Percentiles rank a stretch among this genome's conserved stretches.
These are phyloP conservation scores for Tortrix viridana DNA, from an alignment of 2,888 invertebrate species.

Conservation along the genomic window DNA sequence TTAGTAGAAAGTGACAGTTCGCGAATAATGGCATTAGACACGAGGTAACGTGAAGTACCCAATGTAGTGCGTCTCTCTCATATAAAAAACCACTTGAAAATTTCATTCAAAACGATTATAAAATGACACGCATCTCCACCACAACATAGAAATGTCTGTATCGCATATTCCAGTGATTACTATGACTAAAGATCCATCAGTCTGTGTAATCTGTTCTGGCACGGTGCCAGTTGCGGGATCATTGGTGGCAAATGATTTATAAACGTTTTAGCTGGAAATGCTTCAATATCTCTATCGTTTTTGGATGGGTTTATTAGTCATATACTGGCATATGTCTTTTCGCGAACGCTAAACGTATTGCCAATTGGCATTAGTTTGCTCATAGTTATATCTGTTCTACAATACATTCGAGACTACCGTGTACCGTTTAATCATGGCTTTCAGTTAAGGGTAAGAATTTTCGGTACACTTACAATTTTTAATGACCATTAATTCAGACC, in stretches of 20 bases:
- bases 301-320: constrained; percentile 16
- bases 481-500: too few relatives aligned
- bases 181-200: constrained; percentile 15
- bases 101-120: not conserved
- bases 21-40: too few relatives aligned
- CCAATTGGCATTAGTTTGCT: constrained; percentile 4
- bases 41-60: too few relatives aligned
- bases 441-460: too few relatives aligned
- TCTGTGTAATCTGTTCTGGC: constrained; percentile 15
- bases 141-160: not conserved
- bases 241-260: constrained; percentile 21
- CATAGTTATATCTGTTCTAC: not conserved
- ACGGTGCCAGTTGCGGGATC: constrained; percentile 4
- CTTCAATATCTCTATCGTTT: constrained; percentile 13
- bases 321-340: constrained; percentile 18
- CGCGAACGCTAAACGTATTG: constrained; percentile 6
- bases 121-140: not conserved
- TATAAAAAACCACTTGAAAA: not conserved
- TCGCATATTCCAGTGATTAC: constrained; percentile 4
- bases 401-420: not conserved
- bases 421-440: not conserved
- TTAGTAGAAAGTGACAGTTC: too few relatives aligned
- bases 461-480: too few relatives aligned
- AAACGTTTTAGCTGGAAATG: constrained; percentile 16
- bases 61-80: too few relatives aligned